Percentiles rank a stretch among this genome's conserved stretches.
Conservation (phyloP, 2,888 invertebrate genomes). For the Subacronicta megacephala region DNA sequence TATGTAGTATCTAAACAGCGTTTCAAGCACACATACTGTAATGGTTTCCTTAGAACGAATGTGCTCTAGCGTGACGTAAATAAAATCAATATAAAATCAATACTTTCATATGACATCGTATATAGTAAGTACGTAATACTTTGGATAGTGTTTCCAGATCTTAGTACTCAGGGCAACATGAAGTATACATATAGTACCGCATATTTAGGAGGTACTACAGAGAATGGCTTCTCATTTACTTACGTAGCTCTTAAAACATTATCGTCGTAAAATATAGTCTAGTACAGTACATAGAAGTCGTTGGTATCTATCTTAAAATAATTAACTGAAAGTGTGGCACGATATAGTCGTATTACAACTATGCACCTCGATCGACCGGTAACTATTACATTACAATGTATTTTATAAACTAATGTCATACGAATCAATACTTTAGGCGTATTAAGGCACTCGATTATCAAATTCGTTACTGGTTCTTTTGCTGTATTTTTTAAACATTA, state of each 20-base stretch:
- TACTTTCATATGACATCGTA: no score
- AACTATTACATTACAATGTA: slow-evolving; percentile 62
- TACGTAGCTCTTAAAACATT: background rate
- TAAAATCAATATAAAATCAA: no score
- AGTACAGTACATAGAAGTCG: slow-evolving; percentile 21
- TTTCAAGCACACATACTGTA: no score
- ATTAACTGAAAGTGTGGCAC: slow-evolving; percentile 48
- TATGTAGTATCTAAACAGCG: background rate
- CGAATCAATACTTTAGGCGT: slow-evolving; percentile 25
- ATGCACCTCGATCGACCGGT: slow-evolving; percentile 66
- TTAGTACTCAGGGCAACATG: background rate
- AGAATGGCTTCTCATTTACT: background rate
- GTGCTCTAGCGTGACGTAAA: no score
- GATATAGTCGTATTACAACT: slow-evolving; percentile 57
- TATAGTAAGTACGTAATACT: no score
- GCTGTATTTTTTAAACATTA: no score
- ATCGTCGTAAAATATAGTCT: no score
- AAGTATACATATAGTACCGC: no score
- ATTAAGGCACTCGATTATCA: background rate
- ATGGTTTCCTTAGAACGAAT: no score
- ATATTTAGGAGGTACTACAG: no score
- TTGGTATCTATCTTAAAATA: slow-evolving; percentile 43
- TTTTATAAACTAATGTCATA: slow-evolving; percentile 43
- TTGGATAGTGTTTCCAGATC: background rate
- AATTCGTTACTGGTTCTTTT: no score